A percentile compares a stretch with the other conserved stretches of the same genome.
Conservation (phyloP, 2,888 invertebrate species). For the Hemistola chrysoprasaria region DNA sequence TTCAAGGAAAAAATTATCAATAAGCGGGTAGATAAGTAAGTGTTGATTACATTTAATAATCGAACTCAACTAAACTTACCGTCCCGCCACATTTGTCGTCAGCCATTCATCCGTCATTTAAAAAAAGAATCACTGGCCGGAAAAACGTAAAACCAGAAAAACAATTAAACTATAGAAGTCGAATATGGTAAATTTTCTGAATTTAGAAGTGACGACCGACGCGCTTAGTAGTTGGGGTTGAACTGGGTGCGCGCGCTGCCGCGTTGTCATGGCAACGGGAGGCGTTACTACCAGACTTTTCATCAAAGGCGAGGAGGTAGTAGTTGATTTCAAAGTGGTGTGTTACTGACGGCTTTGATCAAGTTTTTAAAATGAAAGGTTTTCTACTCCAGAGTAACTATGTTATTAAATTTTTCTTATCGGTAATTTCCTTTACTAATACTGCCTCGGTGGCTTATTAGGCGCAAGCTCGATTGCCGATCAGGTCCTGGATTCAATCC, state of each 20-base stretch:
- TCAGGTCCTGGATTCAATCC: too few relatives aligned
- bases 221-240: constrained; percentile 41
- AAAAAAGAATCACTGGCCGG: constrained; percentile 22
- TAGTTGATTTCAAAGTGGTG: constrained; percentile 1
- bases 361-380: too few relatives aligned
- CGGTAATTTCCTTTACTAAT: too few relatives aligned
- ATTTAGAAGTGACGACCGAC: constrained; percentile 46
- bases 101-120: constrained; percentile 47
- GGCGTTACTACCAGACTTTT: constrained; percentile 18
- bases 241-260: constrained; percentile 77
- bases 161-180: background rate
- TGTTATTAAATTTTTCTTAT: too few relatives aligned
- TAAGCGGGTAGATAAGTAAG: too few relatives aligned
- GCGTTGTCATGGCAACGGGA: constrained; percentile 57
- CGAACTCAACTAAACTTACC: too few relatives aligned
- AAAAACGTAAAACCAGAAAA: constrained; percentile 1
- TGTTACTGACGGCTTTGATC: too few relatives aligned
- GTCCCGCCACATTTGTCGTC: constrained; percentile 60
- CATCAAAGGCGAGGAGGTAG: constrained; percentile 7
- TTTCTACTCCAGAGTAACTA: too few relatives aligned
- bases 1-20: too few relatives aligned
- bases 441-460: too few relatives aligned
- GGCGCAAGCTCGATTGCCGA: too few relatives aligned
- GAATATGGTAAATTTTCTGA: constrained; percentile 6
- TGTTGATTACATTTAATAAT: too few relatives aligned